A percentile compares a stretch with the other conserved stretches of the same genome.
These are phyloP conservation scores for Rhyacophila brunnea DNA, from an alignment of 1,140 invertebrate genomes.

Conservation along the genomic window DNA sequence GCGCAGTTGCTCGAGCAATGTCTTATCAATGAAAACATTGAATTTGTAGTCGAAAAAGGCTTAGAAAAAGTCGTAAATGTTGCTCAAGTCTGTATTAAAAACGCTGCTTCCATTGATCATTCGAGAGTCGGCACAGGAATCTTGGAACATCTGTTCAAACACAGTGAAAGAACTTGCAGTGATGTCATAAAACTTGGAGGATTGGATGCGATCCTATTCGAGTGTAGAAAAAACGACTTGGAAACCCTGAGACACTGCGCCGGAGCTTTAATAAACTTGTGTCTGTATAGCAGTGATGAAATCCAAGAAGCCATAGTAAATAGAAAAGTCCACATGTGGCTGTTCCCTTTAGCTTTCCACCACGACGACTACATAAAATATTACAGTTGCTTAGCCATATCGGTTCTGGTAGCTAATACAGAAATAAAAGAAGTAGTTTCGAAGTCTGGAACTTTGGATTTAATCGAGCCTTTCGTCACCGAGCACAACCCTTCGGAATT, in stretches of 20 bases:
- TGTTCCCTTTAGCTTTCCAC: slow-evolving; percentile 96
- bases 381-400: slow-evolving; percentile 97
- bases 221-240: slow-evolving; percentile 91
- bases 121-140: slow-evolving; percentile 91
- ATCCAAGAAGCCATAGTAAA: slow-evolving; percentile 98
- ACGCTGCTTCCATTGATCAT: slow-evolving; percentile 76
- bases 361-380: slow-evolving; percentile 96
- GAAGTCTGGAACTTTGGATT: slow-evolving; percentile 90
- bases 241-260: slow-evolving; percentile 93
- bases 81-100: slow-evolving; percentile 81
- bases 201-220: slow-evolving; percentile 87
- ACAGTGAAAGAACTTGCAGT: slow-evolving; percentile 93
- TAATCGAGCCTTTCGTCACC: slow-evolving; percentile 95
- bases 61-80: slow-evolving; percentile 88
- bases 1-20: slow-evolving; percentile 92
- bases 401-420: slow-evolving; percentile 94
- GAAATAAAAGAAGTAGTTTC: slow-evolving; percentile 96
- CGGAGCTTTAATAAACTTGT: slow-evolving; percentile 92
- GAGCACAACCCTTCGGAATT: slow-evolving; percentile 93
- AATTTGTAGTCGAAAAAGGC: slow-evolving; percentile 90
- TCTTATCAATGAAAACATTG: slow-evolving; percentile 90
- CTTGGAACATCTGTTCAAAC: slow-evolving; percentile 95
- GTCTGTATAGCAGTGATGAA: slow-evolving; percentile 93
- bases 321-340: slow-evolving; percentile 93
- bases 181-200: slow-evolving; percentile 85